Evolutionary conservation across 2,888 invertebrate genomes (phyloP), one percentile per base, ranked within the genome.

Genomic region (Aporophyla lueneburgensis): DNA sequence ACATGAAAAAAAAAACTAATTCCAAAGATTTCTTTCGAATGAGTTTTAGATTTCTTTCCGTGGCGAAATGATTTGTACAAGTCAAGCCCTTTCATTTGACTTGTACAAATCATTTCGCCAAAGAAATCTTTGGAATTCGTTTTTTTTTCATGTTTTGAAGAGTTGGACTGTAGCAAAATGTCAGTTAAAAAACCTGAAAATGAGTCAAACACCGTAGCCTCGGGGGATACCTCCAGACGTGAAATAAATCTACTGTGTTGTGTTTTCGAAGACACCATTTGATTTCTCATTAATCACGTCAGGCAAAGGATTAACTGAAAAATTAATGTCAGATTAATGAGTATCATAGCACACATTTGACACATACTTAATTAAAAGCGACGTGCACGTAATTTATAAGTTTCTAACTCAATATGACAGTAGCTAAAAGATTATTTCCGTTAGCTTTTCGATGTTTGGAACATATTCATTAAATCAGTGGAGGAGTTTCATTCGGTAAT

Each of bases 391-490:
- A 62, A 78, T 33, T 73, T 16, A 79, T 78, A 54, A 2, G 12
- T 24, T 79, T 61, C 49, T 79, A 73, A 67, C 56, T 79, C n/a
- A n/a, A 5, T 21, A 6, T n/a, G 74, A 79, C 79, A 80, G 58
- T 19, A 51, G 27, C 58, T 80, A 79, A 79, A 80, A 65, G 53
- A 33, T 59, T 27, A 69, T 49, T 80, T 79, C 80, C 80, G 65
- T 54, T 43, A 16, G 49, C 5, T 49, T 70, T 33, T 19, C 10
- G 19, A 33, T 46, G 33, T 59, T 40, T 63, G 5, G 27, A 21
- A n/a, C 4, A 21, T n/a, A 56, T 16, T 10, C 12, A n/a, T 24
- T 14, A 14, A 14, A 24, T 56, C 5, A 24, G 56, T 43, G 2
- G 14, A 14, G 56, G 14, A 2, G 6, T 56, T 56, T 56, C 5